A percentile compares a stretch with the other conserved stretches of the same genome.
phyloP scores from a whole-genome alignment of 2,888 invertebrate genomes.

The Xylota segnis region DNA sequence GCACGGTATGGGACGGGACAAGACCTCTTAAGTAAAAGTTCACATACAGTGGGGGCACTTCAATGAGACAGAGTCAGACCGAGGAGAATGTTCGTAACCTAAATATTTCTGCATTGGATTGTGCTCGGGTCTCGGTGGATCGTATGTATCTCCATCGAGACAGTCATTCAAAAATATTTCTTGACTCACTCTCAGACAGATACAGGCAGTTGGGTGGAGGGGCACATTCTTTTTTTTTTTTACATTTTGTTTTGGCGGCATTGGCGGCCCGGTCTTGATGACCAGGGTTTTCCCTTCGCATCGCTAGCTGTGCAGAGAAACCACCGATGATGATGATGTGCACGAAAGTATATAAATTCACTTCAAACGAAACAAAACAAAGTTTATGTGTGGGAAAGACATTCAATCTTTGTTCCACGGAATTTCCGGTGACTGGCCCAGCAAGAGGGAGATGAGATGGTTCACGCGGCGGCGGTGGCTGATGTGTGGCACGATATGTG shows the following conservation, averaged over 20 bases:
- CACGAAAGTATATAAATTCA: conserved; percentile 65
- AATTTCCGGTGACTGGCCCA: conserved; percentile 73
- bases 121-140: conserved; percentile 40
- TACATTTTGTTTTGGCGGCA: conserved; percentile 53
- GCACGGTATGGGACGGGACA: conserved; percentile 5
- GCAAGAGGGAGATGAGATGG: conserved; percentile 9
- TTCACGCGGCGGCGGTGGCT: conserved; percentile 11
- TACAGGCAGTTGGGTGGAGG: conserved; percentile 1
- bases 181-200: conserved; percentile 59
- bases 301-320: background rate
- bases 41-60: conserved; percentile 51
- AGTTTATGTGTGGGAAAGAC: conserved; percentile 76
- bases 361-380: conserved; percentile 62
- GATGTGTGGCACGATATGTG: conserved; percentile 55
- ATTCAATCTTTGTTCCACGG: conserved; percentile 72
- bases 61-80: conserved; percentile 12
- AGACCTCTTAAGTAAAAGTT: conserved; percentile 67
- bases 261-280: conserved; percentile 34
- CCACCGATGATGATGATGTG: conserved; percentile 24
- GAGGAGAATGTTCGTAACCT: conserved; percentile 70
- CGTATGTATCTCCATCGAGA: conserved; percentile 27
- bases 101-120: conserved; percentile 67
- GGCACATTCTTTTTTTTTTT: conserved; percentile 32
- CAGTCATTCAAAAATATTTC: conserved; percentile 70
- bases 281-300: conserved; percentile 40